Evolutionary conservation across 2,113 vertebrate genomes (phyloP), one percentile per base, ranked within the genome.

Genomic region (Actinemys pallida): DNA sequence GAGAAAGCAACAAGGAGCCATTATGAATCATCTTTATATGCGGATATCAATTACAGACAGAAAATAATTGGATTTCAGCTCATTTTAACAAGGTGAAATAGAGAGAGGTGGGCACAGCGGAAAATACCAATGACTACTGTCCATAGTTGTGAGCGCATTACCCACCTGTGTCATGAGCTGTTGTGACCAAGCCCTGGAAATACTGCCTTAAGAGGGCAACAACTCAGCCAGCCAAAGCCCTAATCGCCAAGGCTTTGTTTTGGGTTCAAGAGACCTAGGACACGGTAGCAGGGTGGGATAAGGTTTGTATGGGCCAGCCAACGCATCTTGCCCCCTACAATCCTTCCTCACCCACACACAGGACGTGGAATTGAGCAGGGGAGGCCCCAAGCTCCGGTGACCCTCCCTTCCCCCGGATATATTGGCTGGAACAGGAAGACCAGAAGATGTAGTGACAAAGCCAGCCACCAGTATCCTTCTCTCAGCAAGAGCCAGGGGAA

Each of bases 1-100:
- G 49, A 54, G 78, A 87, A 96, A 94, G 86, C 10, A 93, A 91
- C 57, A 90, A 94, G 85, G 93, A 96, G 16, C 52, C 84, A 93
- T 53, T 95, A 83, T 86, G 92, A 92, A 76, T 96, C 78, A 57
- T 80, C 56, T 89, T 97, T 96, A 89, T 90, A 83, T 91, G 93
- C 86, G 97, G 94, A 72, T 91, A 93, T 83, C 84, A 93, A 59
- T 59, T 78, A 42, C 2, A 88, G 56, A 75, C 3, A 93, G 91
- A 88, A 94, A 90, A 59, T 39, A 80, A 83, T 27, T 78, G 75
- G 42, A 78, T 78, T 78, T 78, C 25, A 78, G 22, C 47, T 78
- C 6, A 78, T 78, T 78, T 78, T 78, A 78, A 78, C 25, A 47
- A 47, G 42, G 42, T 25, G 25, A 47, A 76, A 27, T 25, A 45